A percentile compares a stretch with the other conserved stretches of the same genome.
Evolutionary conservation across 2,113 vertebrate species (phyloP).

Genomic region (Epinephelus moara): DNA sequence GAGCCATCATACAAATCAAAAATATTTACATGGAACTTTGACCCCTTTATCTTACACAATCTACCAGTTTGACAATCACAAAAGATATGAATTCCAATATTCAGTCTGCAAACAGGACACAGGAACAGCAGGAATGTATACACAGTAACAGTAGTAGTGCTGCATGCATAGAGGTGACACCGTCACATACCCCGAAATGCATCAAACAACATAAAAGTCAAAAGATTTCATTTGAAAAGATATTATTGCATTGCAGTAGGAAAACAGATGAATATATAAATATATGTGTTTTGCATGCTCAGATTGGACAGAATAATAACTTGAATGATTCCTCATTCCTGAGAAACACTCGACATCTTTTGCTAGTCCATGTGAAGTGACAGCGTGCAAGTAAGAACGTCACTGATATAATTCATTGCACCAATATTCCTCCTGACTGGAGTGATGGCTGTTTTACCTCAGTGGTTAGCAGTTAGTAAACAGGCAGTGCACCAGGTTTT

Average conservation of each 20-base stretch:
- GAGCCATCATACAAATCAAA: constrained; percentile 57
- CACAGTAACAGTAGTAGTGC: constrained; percentile 44
- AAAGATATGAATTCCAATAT: constrained; percentile 35
- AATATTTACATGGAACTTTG: constrained; percentile 44
- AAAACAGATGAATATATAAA: constrained; percentile 47
- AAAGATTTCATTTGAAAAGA: constrained; percentile 47
- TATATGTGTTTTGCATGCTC: constrained; percentile 52
- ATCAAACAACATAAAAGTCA: constrained; percentile 45
- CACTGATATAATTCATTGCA: constrained; percentile 36
- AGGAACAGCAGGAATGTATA: constrained; percentile 57
- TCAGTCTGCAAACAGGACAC: constrained; percentile 31
- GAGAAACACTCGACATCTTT: constrained; percentile 54
- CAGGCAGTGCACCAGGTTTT: constrained; percentile 26
- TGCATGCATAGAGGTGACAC: constrained; percentile 70
- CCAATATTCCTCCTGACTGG: constrained; percentile 26
- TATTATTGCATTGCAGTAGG: constrained; percentile 65
- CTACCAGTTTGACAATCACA: constrained; percentile 48
- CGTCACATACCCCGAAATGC: constrained; percentile 36
- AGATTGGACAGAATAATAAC: constrained; percentile 50
- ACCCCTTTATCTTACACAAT: constrained; percentile 60
- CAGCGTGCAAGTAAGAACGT: constrained; percentile 21
- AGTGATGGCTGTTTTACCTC: constrained; percentile 25
- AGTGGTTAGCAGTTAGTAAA: constrained; percentile 30
- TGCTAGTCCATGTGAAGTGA: constrained; percentile 43
- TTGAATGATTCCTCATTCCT: constrained; percentile 48